A percentile compares a stretch with the other conserved stretches of the same genome.
Evolutionary conservation across 2,888 invertebrate species (phyloP).

Genomic region (Teleiodes luculella): DNA sequence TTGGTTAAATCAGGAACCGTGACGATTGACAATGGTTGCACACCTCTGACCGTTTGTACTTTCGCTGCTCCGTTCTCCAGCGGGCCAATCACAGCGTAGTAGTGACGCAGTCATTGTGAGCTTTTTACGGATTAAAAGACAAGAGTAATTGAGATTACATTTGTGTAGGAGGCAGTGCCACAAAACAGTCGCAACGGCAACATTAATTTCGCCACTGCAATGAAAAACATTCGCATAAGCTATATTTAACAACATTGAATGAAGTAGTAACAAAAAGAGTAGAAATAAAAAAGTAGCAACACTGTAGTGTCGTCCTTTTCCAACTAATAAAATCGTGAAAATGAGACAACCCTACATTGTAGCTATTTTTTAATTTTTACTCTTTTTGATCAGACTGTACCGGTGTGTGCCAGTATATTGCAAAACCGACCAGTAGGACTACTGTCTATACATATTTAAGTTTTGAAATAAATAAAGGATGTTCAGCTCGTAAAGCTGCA

Average conservation of each 20-base stretch:
- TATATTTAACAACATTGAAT: slow-evolving; percentile 7
- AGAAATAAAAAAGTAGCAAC: too few relatives aligned
- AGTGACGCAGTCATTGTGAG: slow-evolving; percentile 37
- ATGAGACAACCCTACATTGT: too few relatives aligned
- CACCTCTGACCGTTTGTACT: slow-evolving; percentile 46
- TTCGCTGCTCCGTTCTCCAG: slow-evolving; percentile 30
- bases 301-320: too few relatives aligned
- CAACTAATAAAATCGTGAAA: too few relatives aligned
- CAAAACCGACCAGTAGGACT: background rate
- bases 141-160: slow-evolving; percentile 12
- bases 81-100: slow-evolving; percentile 33
- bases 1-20: slow-evolving; percentile 41
- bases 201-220: slow-evolving; percentile 12
- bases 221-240: slow-evolving; percentile 10
- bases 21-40: slow-evolving; percentile 45
- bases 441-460: slow-evolving; percentile 7
- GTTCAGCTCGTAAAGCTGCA: slow-evolving; percentile 26
- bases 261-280: too few relatives aligned
- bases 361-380: too few relatives aligned
- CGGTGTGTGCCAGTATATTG: background rate
- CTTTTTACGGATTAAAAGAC: slow-evolving; percentile 26
- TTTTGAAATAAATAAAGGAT: slow-evolving; percentile 27
- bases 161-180: slow-evolving; percentile 1
- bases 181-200: slow-evolving; percentile 11
- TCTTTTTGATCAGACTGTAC: too few relatives aligned